phyloP scores from a whole-genome alignment of 2,113 vertebrate species.

The Muscicapa adusta region DNA sequence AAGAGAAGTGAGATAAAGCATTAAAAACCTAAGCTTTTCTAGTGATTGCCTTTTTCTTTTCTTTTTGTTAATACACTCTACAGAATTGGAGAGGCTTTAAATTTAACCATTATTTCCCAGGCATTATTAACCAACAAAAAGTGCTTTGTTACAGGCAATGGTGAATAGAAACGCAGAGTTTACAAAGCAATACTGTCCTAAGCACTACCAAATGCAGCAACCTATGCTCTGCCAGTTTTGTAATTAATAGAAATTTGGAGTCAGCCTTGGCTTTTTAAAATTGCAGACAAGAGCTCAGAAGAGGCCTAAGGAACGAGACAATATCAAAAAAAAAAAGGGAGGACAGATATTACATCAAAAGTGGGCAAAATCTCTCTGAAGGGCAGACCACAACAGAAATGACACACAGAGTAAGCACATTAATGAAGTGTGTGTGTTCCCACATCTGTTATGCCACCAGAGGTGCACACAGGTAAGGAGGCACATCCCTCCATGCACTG shows the following conservation, averaged over 20 bases:
- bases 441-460: background rate
- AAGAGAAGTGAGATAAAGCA: background rate
- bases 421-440: background rate
- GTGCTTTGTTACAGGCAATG: background rate
- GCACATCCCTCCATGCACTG: no score
- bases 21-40: background rate
- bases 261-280: background rate
- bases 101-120: background rate
- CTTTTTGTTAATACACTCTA: background rate
- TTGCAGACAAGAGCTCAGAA: background rate
- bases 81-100: background rate
- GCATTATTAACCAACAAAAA: background rate
- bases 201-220: background rate
- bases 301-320: background rate
- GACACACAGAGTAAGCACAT: rapidly evolving
- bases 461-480: rapidly evolving
- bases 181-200: background rate
- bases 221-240: background rate
- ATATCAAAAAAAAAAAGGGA: background rate
- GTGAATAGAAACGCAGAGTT: background rate
- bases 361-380: background rate
- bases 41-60: background rate
- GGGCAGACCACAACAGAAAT: background rate
- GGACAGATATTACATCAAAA: background rate
- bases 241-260: background rate